Conservation (phyloP, 2,797 vertebrate species). For the Dryobates pubescens region DNA sequence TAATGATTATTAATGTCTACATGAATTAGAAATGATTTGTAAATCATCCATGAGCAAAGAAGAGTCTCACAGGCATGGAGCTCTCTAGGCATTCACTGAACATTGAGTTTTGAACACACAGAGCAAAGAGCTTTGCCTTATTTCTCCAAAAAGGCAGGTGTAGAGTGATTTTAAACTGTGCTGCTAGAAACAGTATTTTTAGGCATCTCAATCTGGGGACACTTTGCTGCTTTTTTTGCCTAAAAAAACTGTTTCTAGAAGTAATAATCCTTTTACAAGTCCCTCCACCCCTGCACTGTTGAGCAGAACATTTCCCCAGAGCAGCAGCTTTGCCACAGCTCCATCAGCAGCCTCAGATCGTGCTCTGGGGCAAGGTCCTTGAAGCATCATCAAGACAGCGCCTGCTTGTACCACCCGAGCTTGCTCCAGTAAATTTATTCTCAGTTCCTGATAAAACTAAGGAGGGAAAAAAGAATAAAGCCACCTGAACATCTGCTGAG, state of each 20-base stretch:
- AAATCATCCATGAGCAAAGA: background rate
- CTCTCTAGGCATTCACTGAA: background rate
- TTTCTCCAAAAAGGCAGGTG: background rate
- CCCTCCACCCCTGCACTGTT: fast-evolving
- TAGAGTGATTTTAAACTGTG: background rate
- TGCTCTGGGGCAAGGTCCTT: background rate
- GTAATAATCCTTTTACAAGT: background rate
- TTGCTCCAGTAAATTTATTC: background rate
- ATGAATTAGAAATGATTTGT: background rate
- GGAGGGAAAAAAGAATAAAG: background rate
- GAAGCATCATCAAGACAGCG: background rate
- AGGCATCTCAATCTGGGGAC: no score
- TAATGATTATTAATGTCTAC: background rate
- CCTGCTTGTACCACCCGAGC: background rate
- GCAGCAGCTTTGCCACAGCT: background rate
- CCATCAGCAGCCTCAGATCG: background rate
- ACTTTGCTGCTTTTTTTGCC: background rate
- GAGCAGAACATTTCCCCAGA: background rate
- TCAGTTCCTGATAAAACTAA: slow-evolving; percentile 24
- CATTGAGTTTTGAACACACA: background rate
- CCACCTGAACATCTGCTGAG: background rate
- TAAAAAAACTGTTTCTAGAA: background rate
- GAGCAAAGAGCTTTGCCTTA: background rate
- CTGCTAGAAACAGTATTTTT: background rate
- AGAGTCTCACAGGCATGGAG: background rate